These are phyloP conservation scores for Pelobates cultripes DNA, from an alignment of 2,797 vertebrate genomes.

Conservation along the genomic window DNA sequence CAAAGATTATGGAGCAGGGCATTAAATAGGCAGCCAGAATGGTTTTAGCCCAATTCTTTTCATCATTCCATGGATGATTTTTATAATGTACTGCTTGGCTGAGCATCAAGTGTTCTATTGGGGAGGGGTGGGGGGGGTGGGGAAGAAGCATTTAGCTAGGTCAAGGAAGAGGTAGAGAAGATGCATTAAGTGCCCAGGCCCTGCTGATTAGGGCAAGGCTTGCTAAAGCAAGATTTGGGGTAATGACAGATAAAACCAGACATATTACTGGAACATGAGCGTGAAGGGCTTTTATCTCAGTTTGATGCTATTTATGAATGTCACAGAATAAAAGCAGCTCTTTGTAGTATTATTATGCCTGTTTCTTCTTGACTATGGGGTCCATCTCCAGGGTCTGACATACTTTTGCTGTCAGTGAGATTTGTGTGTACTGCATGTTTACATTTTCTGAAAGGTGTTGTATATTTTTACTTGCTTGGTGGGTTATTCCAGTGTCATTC, in stretches of 20 bases:
- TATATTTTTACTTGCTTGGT: no score
- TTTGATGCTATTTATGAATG: background rate
- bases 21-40: conserved; percentile 14
- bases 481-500: no score
- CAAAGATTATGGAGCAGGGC: background rate
- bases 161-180: background rate
- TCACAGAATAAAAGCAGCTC: background rate
- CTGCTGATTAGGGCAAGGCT: background rate
- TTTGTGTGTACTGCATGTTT: no score
- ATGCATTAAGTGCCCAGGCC: background rate
- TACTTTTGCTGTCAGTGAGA: no score
- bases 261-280: background rate
- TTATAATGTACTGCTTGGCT: conserved; percentile 45
- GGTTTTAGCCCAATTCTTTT: conserved; percentile 32
- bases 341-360: background rate
- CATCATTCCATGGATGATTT: conserved; percentile 21
- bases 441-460: no score
- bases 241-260: background rate
- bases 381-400: background rate
- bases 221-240: background rate
- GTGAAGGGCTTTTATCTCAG: background rate
- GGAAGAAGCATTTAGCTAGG: background rate
- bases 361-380: background rate
- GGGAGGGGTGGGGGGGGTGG: background rate
- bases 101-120: conserved; percentile 31